phyloP scores from a whole-genome alignment of 2,888 invertebrate species.

The Agonum fuliginosum region DNA sequence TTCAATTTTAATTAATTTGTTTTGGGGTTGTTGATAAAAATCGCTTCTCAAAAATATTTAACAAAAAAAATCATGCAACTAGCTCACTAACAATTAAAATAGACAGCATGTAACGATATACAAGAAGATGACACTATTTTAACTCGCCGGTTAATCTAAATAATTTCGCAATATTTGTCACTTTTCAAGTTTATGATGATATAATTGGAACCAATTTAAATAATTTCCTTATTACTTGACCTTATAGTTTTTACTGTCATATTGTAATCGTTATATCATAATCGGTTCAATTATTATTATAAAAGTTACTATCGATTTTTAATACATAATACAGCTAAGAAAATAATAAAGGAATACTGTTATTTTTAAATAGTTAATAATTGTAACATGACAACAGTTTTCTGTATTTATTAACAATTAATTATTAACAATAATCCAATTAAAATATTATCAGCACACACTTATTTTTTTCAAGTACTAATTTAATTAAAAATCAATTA shows the following conservation, averaged over 20 bases:
- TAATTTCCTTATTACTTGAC: conserved; percentile 9
- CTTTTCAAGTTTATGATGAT: conserved; percentile 29
- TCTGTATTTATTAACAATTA: not conserved
- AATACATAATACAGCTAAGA: no score
- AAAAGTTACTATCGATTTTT: not conserved
- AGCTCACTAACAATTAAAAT: no score
- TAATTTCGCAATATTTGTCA: not conserved
- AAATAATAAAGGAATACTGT: no score
- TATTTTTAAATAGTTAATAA: conserved; percentile 1
- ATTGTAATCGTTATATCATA: conserved; percentile 27
- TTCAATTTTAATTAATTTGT: no score
- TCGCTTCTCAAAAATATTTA: no score
- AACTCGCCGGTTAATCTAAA: no score
- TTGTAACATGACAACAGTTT: not conserved
- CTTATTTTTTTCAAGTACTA: not conserved
- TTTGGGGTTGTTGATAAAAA: no score
- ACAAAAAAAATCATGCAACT: no score
- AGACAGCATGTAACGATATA: no score
- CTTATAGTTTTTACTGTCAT: conserved; percentile 11
- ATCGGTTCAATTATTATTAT: not conserved
- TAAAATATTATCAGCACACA: not conserved
- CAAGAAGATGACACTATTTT: no score
- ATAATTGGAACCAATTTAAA: conserved; percentile 19
- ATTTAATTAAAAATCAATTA: conserved; percentile 2
- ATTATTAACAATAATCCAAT: not conserved